phyloP scores from a whole-genome alignment of 2,888 invertebrate genomes.

The Polydrusus tereticollis region DNA sequence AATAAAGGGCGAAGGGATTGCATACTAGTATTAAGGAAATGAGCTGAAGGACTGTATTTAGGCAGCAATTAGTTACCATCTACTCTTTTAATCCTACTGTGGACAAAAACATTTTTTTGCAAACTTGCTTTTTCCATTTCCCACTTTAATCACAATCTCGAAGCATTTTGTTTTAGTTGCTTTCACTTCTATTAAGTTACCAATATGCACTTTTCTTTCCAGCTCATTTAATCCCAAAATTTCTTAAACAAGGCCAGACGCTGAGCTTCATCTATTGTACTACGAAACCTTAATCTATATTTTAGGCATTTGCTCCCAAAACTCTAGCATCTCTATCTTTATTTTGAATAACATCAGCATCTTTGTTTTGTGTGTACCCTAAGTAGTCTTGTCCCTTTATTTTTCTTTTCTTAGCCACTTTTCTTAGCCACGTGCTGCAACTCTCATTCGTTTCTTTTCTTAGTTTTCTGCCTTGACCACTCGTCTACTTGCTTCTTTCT shows the following conservation, averaged over 20 bases:
- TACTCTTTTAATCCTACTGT: not conserved
- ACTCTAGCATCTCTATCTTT: not conserved
- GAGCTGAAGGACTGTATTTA: not conserved
- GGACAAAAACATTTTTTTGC: not conserved
- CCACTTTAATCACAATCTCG: not conserved
- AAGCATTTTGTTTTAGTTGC: not conserved
- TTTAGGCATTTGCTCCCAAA: conserved; percentile 7
- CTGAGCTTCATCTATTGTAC: not conserved
- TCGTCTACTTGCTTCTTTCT: not conserved
- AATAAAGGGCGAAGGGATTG: not conserved
- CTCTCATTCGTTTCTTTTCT: too few relatives aligned
- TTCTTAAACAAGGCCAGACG: not conserved
- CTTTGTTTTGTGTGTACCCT: conserved; percentile 20
- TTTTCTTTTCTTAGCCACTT: conserved; percentile 2
- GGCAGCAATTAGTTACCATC: not conserved
- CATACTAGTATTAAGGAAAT: conserved; percentile 4
- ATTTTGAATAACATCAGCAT: conserved; percentile 17
- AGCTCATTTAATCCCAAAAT: not conserved
- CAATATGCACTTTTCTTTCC: conserved; percentile 12
- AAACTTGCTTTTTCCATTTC: not conserved
- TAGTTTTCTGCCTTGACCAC: conserved; percentile 6
- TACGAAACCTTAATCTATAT: conserved; percentile 16
- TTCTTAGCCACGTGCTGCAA: too few relatives aligned
- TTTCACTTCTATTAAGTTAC: not conserved
- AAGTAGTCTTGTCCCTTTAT: conserved; percentile 21